phyloP scores from a whole-genome alignment of 2,113 vertebrate species.

The Hystrix brachyura region DNA sequence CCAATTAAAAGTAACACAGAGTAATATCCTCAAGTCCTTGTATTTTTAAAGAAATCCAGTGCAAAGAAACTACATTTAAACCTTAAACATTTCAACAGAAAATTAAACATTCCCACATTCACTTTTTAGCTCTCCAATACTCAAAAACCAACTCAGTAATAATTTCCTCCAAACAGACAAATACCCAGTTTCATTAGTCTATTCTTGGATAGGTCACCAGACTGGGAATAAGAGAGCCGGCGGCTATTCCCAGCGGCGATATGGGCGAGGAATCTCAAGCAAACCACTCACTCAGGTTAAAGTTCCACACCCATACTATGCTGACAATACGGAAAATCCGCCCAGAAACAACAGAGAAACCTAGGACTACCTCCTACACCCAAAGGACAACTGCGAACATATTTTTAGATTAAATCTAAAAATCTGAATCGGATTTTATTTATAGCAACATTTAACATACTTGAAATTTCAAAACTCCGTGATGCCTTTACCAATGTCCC shows the following conservation, averaged over 20 bases:
- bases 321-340: constrained; percentile 67
- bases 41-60: constrained; percentile 31
- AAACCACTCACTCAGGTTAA: constrained; percentile 72
- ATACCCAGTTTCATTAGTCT: constrained; percentile 78
- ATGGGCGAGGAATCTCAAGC: constrained; percentile 73
- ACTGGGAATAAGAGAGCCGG: constrained; percentile 77
- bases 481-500: constrained; percentile 49
- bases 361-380: constrained; percentile 44
- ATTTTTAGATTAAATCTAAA: constrained; percentile 81
- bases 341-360: constrained; percentile 62
- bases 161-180: constrained; percentile 80
- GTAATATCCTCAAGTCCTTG: constrained; percentile 39
- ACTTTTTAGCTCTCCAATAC: constrained; percentile 62
- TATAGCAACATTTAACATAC: constrained; percentile 76
- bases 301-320: constrained; percentile 27
- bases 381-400: constrained; percentile 68
- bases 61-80: constrained; percentile 60
- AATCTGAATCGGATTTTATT: constrained; percentile 75
- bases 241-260: constrained; percentile 75
- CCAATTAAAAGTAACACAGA: constrained; percentile 38
- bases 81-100: constrained; percentile 52
- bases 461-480: constrained; percentile 68
- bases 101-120: constrained; percentile 31
- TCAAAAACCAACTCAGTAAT: constrained; percentile 60
- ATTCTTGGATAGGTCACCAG: constrained; percentile 80